Base-by-base conservation (phyloP, 2,888 invertebrate species). In the Tenthredo mesomela region DNA sequence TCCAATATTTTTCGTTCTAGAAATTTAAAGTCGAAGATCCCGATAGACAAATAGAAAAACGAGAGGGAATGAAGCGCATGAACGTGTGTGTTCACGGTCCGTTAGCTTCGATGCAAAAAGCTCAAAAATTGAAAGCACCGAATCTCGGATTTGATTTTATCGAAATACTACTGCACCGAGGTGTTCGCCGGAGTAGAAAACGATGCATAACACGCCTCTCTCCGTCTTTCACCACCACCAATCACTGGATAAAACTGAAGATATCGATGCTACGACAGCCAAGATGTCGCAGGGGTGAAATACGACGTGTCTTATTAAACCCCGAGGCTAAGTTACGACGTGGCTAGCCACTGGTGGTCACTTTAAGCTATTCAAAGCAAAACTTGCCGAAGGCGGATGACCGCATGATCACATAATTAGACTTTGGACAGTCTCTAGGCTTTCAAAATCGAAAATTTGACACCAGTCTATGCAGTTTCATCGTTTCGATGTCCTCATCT, bases 241-340 rank as follows among this genome's bases (percentile, higher is more conserved):
- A 67, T 29, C 29, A 29, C 29, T 29, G 12, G 67, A 33, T 67
- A 67, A 29, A 18, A 33, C 29, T 73, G 73, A 21, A 40, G n/a
- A 25, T 73, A 73, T 73, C 40, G 77, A 50, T 29, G 25, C 40
- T 54, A 54, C 47, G 77, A 77, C 54, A 15, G 54, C 29, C 10
- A n/a, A 33, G 29, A 33, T 47, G 54, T 54, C 77, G 54, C 10
- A 37, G 37, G 12, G 25, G 82, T 82, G 67, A 82, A 70, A 33
- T 50, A 82, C 67, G 82, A 67, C 67, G 82, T n/a, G 43, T 80
- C 82, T 70, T 82, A 82, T 82, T 82, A 82, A 82, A 70, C 67
- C 70, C 21, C n/a, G 0, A 21, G 47, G 18, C 29, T 67, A 33
- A 82, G 67, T 82, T 82, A 82, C 82, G 82, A 47, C 50, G 18